Evolutionary conservation across 1,140 invertebrate genomes (phyloP), one percentile per base, ranked within the genome.

Genomic region (Pachypeltis micranthus): DNA sequence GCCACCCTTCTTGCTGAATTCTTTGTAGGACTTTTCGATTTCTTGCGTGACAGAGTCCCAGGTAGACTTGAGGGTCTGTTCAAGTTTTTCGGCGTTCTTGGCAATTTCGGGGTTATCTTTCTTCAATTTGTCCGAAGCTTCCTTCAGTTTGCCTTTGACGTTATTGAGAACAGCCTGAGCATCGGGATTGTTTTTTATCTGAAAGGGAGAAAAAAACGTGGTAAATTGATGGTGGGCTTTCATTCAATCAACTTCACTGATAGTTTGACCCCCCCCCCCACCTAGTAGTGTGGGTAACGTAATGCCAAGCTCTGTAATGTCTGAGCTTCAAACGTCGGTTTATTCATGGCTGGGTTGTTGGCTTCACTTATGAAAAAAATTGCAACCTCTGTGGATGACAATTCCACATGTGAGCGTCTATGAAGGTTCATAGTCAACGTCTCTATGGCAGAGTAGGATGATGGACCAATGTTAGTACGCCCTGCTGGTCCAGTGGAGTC

Each of bases 1-100:
- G n/a, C 62, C 62, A 34, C 62, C 62, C 25, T 63, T 59, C 56
- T 63, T 63, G 62, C 23, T 63, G 31, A 63, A 27, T 56, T 63
- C 62, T 24, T 51, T 29, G 21, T 44, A 44, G 1, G 23, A 25
- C 25, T 63, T 63, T 26, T 63, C 57, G 28, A 63, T 31, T 31
- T 63, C 62, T 19, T 44, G n/a, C 19, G 44, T 21, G 2, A 63
- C 21, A 4, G 31, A 44, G 31, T 63, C 57, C 44, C 34, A 59
- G 25, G 62, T 39, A 16, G 12, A 16, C 24, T 59, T 59, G 19
- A 63, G 19, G 2, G 55, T 12, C 21, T 63, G 55, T 14, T 19
- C 24, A 3, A 63, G 25, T 56, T 63, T 63, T 21, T 63, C 51
- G 25, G 62, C 62, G 56, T 63, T 63, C 3, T 56, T 31, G 10